phyloP scores from a whole-genome alignment of 2,797 vertebrate species.

The Trichosurus vulpecula region DNA sequence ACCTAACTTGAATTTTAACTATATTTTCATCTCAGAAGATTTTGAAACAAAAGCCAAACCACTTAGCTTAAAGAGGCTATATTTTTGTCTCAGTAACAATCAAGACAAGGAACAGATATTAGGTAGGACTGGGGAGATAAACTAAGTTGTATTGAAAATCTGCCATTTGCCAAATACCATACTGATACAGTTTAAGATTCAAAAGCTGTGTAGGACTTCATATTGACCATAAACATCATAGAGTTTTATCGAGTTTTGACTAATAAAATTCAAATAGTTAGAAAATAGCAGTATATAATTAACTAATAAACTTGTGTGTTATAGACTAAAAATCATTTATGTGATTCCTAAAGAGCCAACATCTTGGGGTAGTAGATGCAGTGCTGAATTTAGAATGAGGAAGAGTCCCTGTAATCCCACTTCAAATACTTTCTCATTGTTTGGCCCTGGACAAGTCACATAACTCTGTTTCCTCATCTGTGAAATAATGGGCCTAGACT shows the following conservation, averaged over 20 bases:
- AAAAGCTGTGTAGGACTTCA: neutral
- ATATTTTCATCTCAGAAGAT: neutral
- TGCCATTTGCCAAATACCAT: neutral
- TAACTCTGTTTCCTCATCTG: neutral
- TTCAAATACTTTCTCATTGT: neutral
- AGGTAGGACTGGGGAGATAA: neutral
- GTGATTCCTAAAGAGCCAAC: neutral
- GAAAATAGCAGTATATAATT: neutral
- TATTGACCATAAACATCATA: neutral
- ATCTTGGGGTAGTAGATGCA: neutral
- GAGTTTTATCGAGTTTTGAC: neutral
- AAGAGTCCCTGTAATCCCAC: neutral
- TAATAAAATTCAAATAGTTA: neutral
- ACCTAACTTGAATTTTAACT: neutral
- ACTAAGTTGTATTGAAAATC: neutral
- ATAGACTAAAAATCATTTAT: neutral
- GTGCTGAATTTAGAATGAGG: neutral
- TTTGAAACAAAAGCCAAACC: neutral
- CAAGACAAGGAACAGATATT: neutral
- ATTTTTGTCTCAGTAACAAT: neutral
- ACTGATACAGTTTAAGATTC: neutral
- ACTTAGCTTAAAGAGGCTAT: neutral
- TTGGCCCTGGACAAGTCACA: neutral
- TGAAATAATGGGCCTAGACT: neutral
- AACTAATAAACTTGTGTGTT: neutral